phyloP scores from a whole-genome alignment of 2,113 vertebrate species.

The Todiramphus chloris region DNA sequence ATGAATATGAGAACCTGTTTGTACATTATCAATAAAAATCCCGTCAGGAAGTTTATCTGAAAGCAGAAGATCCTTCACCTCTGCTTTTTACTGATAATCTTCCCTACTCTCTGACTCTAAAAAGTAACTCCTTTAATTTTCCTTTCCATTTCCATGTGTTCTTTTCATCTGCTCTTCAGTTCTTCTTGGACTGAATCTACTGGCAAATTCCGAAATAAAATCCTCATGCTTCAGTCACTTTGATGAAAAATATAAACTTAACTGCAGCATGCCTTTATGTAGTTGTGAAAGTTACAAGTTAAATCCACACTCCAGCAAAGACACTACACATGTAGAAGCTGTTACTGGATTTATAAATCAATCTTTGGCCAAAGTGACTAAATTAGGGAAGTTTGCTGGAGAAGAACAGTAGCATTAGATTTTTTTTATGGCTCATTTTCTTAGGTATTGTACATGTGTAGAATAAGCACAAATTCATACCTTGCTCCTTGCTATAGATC shows the following conservation, averaged over 20 bases:
- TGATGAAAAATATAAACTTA: not conserved
- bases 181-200: not conserved
- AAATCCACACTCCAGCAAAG: not conserved
- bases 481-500: conserved; percentile 99
- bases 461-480: conserved; percentile 69
- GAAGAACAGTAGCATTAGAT: not conserved
- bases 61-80: not conserved
- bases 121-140: not conserved
- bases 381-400: not conserved
- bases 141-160: not conserved
- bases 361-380: not conserved
- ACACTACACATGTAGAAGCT: not conserved
- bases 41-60: not conserved
- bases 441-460: not conserved
- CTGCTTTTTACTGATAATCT: not conserved
- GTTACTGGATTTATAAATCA: not conserved
- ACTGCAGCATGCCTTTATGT: not conserved
- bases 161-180: not conserved
- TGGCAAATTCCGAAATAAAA: not conserved
- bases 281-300: not conserved
- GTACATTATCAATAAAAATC: not conserved
- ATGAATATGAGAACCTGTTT: not conserved
- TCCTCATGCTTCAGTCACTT: not conserved
- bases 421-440: not conserved
- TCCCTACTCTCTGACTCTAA: not conserved